Percentiles rank a stretch among this genome's conserved stretches.
Conservation (phyloP, 2,113 vertebrate genomes). For the Garra rufa region DNA sequence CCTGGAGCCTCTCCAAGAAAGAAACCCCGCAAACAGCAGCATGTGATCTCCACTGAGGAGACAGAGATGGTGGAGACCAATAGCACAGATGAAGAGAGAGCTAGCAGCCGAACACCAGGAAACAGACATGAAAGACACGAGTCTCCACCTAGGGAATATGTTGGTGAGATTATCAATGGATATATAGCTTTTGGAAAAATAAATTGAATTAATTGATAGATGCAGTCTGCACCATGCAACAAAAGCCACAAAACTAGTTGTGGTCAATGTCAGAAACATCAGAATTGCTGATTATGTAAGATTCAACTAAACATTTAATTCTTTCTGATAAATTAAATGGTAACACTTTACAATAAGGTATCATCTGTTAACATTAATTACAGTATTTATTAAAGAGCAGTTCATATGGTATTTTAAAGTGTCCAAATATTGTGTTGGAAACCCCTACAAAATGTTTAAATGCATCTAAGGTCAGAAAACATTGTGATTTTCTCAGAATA, state of each 20-base stretch:
- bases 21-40: slow-evolving; percentile 98
- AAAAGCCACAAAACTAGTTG: background rate
- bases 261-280: background rate
- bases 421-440: too few species aligned
- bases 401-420: too few species aligned
- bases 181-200: background rate
- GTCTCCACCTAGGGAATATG: slow-evolving; percentile 95
- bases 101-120: slow-evolving; percentile 82
- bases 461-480: too few species aligned
- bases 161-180: slow-evolving; percentile 77
- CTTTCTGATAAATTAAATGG: background rate
- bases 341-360: too few species aligned
- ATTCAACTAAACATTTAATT: background rate
- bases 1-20: slow-evolving; percentile 95
- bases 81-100: slow-evolving; percentile 95
- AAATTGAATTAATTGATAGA: background rate
- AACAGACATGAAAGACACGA: slow-evolving; percentile 90
- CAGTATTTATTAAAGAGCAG: too few species aligned
- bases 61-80: slow-evolving; percentile 98
- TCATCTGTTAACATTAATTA: too few species aligned
- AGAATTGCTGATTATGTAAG: background rate
- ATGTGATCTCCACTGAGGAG: slow-evolving; percentile 96
- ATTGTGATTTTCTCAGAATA: too few species aligned
- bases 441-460: too few species aligned
- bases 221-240: background rate